phyloP scores from a whole-genome alignment of 2,888 invertebrate species.

The Archips crataeganus region DNA sequence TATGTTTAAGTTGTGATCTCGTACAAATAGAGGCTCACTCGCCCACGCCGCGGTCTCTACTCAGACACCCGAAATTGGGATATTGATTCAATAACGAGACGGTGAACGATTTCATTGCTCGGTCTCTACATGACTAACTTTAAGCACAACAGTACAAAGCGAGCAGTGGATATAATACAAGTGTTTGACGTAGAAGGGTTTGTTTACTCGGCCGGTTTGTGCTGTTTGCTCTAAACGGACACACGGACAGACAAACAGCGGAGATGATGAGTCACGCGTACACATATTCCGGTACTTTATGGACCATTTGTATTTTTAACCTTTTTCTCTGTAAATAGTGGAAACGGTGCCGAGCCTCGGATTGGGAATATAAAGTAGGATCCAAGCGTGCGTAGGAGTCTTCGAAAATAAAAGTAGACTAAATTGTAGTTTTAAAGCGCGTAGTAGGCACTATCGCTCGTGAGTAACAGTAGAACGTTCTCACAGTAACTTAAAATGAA shows the following conservation, averaged over 20 bases:
- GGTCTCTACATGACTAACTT: too few relatives aligned
- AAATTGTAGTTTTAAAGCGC: slow-evolving; percentile 25
- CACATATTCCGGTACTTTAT: slow-evolving; percentile 43
- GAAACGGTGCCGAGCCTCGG: slow-evolving; percentile 34
- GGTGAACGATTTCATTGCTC: background rate
- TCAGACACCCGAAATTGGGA: slow-evolving; percentile 29
- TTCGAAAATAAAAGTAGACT: slow-evolving; percentile 18
- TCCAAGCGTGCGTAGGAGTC: slow-evolving; percentile 32
- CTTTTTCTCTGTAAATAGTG: slow-evolving; percentile 39
- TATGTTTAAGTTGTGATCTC: slow-evolving; percentile 44
- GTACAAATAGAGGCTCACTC: slow-evolving; percentile 39
- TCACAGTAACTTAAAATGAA: too few relatives aligned
- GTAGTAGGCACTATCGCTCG: too few relatives aligned
- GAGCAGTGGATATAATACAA: slow-evolving; percentile 1
- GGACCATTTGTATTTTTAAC: slow-evolving; percentile 42
- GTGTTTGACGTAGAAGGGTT: slow-evolving; percentile 17
- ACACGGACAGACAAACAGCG: slow-evolving; percentile 35
- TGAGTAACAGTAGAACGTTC: too few relatives aligned
- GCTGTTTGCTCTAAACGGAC: slow-evolving; percentile 40
- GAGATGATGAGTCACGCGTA: slow-evolving; percentile 42
- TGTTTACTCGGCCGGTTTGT: slow-evolving; percentile 34
- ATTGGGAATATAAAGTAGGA: slow-evolving; percentile 41
- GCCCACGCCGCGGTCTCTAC: slow-evolving; percentile 32
- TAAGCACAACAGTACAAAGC: background rate
- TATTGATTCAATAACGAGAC: slow-evolving; percentile 26